Percentiles rank a stretch among this genome's conserved stretches.
Evolutionary conservation across 1,140 invertebrate species (phyloP).

Genomic region (Zaprionus tsacasi): DNA sequence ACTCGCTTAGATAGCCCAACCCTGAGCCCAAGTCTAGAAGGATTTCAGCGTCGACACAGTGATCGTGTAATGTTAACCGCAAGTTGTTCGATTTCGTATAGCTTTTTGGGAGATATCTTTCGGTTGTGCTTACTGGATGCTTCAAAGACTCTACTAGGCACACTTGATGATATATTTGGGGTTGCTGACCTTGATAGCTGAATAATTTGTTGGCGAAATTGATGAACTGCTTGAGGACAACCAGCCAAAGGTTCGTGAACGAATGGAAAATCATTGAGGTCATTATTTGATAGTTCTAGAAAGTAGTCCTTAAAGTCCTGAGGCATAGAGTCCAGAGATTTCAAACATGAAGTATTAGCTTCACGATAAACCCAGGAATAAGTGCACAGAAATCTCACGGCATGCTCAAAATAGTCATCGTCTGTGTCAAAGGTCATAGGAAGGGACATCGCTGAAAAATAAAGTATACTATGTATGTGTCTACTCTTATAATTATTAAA

Average conservation of each 20-base stretch:
- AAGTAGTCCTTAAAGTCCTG: conserved; percentile 85
- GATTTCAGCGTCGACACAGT: conserved; percentile 85
- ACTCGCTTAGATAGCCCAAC: conserved; percentile 91
- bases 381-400: conserved; percentile 86
- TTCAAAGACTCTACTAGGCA: neutral
- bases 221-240: conserved; percentile 23
- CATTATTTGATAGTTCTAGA: conserved; percentile 80
- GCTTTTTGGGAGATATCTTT: conserved; percentile 87
- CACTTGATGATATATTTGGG: neutral
- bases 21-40: conserved; percentile 93
- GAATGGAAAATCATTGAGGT: conserved; percentile 74
- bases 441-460: conserved; percentile 65
- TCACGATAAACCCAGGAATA: conserved; percentile 88
- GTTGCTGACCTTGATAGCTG: conserved; percentile 61
- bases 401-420: conserved; percentile 86
- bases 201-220: conserved; percentile 44
- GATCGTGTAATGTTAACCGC: conserved; percentile 86
- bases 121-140: conserved; percentile 83
- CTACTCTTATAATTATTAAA: no score
- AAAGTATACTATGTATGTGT: neutral
- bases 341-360: conserved; percentile 88
- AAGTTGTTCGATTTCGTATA: conserved; percentile 88
- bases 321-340: conserved; percentile 86
- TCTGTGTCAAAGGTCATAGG: conserved; percentile 47
- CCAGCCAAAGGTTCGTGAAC: conserved; percentile 29